These are phyloP conservation scores for Chloroceryle amazona DNA, from an alignment of 2,797 vertebrate genomes.

Conservation along the genomic window DNA sequence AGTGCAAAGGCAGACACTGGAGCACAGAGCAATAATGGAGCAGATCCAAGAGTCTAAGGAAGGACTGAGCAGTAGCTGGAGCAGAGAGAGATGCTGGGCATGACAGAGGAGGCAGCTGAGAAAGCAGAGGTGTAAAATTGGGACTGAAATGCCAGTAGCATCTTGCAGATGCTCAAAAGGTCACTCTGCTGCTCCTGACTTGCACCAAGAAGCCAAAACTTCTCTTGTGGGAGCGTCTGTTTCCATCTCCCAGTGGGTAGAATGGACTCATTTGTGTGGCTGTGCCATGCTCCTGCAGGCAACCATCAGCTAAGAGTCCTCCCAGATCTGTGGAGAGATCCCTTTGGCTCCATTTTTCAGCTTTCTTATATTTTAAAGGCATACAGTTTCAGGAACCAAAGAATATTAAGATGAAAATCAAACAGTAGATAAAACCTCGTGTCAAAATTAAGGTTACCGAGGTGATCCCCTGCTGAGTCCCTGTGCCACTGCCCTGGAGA, in stretches of 20 bases:
- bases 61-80: not conserved
- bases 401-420: not conserved
- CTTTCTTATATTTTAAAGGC: not conserved
- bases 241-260: not conserved
- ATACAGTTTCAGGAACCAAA: not conserved
- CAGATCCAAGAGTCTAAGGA: not conserved
- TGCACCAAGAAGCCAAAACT: not conserved
- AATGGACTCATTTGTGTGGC: not conserved
- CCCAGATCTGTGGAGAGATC: not conserved
- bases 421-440: not conserved
- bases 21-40: not conserved
- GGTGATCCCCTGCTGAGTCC: rapidly evolving
- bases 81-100: not conserved
- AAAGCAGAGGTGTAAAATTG: not conserved
- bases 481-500: not conserved
- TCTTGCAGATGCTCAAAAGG: not conserved
- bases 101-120: not conserved
- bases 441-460: not conserved
- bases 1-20: not conserved
- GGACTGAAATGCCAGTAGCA: not conserved
- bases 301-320: not conserved
- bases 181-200: not conserved
- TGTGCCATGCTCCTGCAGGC: rapidly evolving
- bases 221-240: not conserved
- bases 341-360: not conserved